phyloP scores from a whole-genome alignment of 2,113 vertebrate species.

The Gobio gobio region DNA sequence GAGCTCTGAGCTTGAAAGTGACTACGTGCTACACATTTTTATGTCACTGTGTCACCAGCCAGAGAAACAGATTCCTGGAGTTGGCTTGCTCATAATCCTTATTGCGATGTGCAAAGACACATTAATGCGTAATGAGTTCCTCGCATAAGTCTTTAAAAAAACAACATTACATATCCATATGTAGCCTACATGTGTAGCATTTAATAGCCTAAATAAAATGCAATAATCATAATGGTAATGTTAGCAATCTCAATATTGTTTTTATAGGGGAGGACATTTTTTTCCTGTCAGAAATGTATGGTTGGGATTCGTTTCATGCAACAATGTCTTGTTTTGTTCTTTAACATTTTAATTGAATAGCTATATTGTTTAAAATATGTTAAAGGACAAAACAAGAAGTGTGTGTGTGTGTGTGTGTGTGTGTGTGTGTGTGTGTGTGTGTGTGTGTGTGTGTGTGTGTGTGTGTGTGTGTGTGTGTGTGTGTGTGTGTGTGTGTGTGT shows the following conservation, averaged over 20 bases:
- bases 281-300: not conserved
- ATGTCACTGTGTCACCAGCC: constrained; percentile 46
- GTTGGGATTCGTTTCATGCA: not conserved
- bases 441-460: too few species aligned
- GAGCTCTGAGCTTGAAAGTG: constrained; percentile 37
- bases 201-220: constrained; percentile 3
- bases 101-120: constrained; percentile 17
- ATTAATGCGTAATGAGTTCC: not conserved
- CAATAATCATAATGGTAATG: not conserved
- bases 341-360: too few species aligned
- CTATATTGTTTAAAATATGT: too few species aligned
- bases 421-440: too few species aligned
- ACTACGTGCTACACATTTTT: constrained; percentile 46
- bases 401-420: too few species aligned
- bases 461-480: too few species aligned
- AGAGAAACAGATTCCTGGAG: constrained; percentile 36
- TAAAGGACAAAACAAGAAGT: too few species aligned
- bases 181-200: not conserved
- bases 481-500: too few species aligned
- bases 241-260: not conserved
- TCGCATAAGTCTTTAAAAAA: not conserved
- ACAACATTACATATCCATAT: not conserved
- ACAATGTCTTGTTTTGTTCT: not conserved
- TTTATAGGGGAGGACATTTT: not conserved
- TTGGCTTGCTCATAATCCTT: not conserved